Conservation (phyloP, 2,797 vertebrate species). For the Percopsis omiscomaycus region DNA sequence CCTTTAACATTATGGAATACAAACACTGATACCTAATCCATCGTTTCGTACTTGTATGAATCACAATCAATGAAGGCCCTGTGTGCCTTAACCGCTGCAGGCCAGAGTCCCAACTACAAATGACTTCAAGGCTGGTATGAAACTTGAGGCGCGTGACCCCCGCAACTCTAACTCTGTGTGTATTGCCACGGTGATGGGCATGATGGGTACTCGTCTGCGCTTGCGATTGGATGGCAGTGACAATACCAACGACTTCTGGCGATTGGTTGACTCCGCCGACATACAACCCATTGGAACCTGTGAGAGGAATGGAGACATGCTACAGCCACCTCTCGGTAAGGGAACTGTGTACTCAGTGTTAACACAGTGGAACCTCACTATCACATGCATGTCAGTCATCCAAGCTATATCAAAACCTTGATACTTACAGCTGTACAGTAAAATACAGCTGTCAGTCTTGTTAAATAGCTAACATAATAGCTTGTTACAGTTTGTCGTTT, state of each 20-base stretch:
- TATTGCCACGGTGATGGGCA: constrained; percentile 92
- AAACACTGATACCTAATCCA: neutral
- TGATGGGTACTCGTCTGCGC: constrained; percentile 88
- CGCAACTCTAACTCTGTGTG: constrained; percentile 92
- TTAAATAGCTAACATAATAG: too few species aligned
- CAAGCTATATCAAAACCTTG: too few species aligned
- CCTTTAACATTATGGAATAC: constrained; percentile 1
- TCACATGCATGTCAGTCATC: too few species aligned
- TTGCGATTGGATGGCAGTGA: constrained; percentile 93
- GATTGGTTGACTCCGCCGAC: constrained; percentile 90
- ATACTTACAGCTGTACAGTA: too few species aligned
- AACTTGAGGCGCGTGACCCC: constrained; percentile 92
- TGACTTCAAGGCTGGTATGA: constrained; percentile 96
- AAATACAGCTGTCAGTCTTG: too few species aligned
- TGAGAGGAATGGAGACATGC: constrained; percentile 92
- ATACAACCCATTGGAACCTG: constrained; percentile 95
- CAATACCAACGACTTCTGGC: constrained; percentile 97
- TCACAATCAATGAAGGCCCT: constrained; percentile 10
- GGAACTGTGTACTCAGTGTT: neutral
- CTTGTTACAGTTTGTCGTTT: too few species aligned
- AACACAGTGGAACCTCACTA: too few species aligned
- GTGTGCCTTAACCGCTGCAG: constrained; percentile 69
- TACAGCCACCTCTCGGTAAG: constrained; percentile 93
- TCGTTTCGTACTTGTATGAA: neutral
- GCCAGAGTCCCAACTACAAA: constrained; percentile 87